These are phyloP conservation scores for Rattus norvegicus DNA, from an alignment of 2,113 vertebrate genomes.

Conservation along the genomic window DNA sequence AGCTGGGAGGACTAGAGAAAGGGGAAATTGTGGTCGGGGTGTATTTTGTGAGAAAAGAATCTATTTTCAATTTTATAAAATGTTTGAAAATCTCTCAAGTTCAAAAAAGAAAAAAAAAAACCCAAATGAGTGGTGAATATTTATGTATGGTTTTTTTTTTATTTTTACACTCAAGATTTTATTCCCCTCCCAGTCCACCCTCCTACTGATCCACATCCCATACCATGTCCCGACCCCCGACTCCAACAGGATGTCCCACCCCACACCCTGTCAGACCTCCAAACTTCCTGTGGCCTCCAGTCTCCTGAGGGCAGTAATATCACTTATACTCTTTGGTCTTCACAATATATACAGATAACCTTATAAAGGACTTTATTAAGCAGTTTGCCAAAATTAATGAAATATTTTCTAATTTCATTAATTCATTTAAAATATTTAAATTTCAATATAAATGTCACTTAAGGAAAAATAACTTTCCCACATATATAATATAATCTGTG, in stretches of 20 bases:
- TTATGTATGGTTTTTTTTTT: too few relatives aligned
- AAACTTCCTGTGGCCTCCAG: too few relatives aligned
- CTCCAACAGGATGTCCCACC: too few relatives aligned
- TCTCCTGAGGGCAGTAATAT: too few relatives aligned
- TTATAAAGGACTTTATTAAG: neutral
- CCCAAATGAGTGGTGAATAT: neutral
- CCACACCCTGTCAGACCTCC: too few relatives aligned
- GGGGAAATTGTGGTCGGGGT: neutral
- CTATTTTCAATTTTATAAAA: neutral
- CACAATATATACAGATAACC: neutral
- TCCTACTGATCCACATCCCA: too few relatives aligned
- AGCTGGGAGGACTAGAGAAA: neutral
- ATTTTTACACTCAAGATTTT: too few relatives aligned
- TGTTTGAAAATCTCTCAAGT: neutral
- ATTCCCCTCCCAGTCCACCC: too few relatives aligned
- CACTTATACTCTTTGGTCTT: too few relatives aligned
- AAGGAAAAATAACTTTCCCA: neutral
- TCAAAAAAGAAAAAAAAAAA: neutral
- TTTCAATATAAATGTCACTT: neutral
- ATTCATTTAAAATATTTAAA: constrained; percentile 45
- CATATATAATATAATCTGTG: neutral
- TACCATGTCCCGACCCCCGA: too few relatives aligned
- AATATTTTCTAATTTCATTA: neutral
- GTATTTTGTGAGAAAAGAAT: neutral
- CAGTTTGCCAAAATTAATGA: neutral